Conservation (phyloP, 2,797 vertebrate species). For the Sebastolobus alascanus region DNA sequence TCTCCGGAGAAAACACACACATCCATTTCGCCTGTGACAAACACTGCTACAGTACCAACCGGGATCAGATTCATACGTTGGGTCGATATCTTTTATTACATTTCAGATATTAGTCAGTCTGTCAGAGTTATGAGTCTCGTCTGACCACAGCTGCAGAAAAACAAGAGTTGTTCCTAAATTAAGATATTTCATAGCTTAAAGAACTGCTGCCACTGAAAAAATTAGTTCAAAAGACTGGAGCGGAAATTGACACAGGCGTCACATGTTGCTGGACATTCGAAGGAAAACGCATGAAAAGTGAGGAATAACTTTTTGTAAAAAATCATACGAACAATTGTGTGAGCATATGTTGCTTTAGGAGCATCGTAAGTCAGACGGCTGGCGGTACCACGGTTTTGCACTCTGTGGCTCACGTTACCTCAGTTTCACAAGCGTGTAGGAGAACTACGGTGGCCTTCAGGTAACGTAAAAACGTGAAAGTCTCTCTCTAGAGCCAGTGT, state of each 20-base stretch:
- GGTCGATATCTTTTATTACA: slow-evolving; percentile 2
- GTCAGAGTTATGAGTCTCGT: neutral
- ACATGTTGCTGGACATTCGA: too few relatives aligned
- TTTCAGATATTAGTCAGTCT: slow-evolving; percentile 1
- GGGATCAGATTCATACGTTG: neutral
- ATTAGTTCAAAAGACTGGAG: too few relatives aligned
- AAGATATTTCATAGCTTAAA: neutral
- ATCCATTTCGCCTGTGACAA: slow-evolving; percentile 6
- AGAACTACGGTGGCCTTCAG: rapidly evolving
- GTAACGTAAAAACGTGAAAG: too few relatives aligned
- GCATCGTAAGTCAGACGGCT: too few relatives aligned
- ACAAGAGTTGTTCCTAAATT: neutral
- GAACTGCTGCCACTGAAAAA: neutral
- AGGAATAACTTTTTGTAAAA: too few relatives aligned
- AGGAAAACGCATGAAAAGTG: too few relatives aligned
- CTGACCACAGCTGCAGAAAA: neutral
- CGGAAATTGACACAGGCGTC: too few relatives aligned
- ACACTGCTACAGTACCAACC: neutral
- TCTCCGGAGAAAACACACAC: slow-evolving; percentile 25
- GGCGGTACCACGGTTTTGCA: rapidly evolving
- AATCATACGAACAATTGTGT: too few relatives aligned
- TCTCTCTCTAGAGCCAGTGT: rapidly evolving
- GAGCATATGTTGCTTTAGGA: too few relatives aligned
- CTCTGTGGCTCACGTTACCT: rapidly evolving
- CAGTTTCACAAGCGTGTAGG: too few relatives aligned